Evolutionary conservation across 2,888 invertebrate genomes (phyloP).

Genomic region (Thecocarcelia acutangulata): DNA sequence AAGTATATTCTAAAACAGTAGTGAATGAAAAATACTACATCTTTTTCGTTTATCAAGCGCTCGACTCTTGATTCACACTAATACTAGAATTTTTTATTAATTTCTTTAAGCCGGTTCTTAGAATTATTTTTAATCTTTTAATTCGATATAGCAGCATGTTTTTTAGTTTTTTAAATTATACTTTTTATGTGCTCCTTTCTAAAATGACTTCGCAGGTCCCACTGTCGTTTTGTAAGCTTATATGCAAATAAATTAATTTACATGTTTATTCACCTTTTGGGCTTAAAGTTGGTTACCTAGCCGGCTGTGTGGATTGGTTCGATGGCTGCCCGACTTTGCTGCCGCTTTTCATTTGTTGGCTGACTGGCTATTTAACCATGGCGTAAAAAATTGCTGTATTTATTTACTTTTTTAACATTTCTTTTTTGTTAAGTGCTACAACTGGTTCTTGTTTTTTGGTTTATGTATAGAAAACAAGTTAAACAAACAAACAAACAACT

Average conservation of each 20-base stretch:
- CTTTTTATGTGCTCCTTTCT: too few relatives aligned
- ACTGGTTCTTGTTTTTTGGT: slow-evolving; percentile 3
- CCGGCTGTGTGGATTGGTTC: background rate
- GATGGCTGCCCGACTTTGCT: background rate
- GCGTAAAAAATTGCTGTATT: slow-evolving; percentile 16
- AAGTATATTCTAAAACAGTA: too few relatives aligned
- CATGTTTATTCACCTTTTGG: slow-evolving; percentile 65
- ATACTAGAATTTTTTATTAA: too few relatives aligned
- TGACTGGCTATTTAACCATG: slow-evolving; percentile 21
- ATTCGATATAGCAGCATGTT: too few relatives aligned
- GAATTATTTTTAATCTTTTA: too few relatives aligned
- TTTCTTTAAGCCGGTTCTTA: too few relatives aligned
- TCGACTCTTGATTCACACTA: too few relatives aligned
- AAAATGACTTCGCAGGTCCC: background rate
- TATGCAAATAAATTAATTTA: slow-evolving; percentile 13
- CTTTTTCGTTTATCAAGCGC: too few relatives aligned
- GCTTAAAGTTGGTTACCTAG: slow-evolving; percentile 40
- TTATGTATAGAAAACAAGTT: slow-evolving; percentile 13
- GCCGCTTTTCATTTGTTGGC: slow-evolving; percentile 7
- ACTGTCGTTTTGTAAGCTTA: background rate
- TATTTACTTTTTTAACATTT: slow-evolving; percentile 15
- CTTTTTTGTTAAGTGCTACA: slow-evolving; percentile 15
- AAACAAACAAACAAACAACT: slow-evolving; percentile 5
- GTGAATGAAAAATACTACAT: too few relatives aligned
- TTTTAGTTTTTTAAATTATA: too few relatives aligned